Conservation (phyloP, 2,113 vertebrate genomes). For the Aegithalos caudatus region DNA sequence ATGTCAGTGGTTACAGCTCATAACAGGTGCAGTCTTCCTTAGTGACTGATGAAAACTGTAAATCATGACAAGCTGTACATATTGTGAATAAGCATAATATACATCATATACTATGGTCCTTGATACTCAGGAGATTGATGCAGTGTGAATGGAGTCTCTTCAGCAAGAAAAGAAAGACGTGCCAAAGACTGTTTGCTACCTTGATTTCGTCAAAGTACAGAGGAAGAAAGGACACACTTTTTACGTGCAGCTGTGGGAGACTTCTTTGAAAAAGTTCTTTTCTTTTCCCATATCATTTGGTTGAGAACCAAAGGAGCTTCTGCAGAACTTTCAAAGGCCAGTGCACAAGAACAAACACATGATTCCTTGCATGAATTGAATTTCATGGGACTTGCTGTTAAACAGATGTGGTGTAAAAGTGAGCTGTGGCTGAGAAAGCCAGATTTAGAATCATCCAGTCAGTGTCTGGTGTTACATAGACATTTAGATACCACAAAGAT, state of each 20-base stretch:
- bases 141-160: not conserved
- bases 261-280: not conserved
- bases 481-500: not conserved
- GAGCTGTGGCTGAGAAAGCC: not conserved
- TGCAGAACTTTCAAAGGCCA: not conserved
- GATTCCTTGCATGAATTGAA: not conserved
- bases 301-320: not conserved
- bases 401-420: not conserved
- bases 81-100: not conserved
- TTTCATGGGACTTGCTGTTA: not conserved
- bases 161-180: not conserved
- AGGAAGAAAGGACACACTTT: not conserved
- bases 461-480: not conserved
- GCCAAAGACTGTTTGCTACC: not conserved
- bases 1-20: fast-evolving
- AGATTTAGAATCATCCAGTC: not conserved
- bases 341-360: not conserved
- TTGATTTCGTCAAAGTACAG: not conserved
- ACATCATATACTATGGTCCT: not conserved
- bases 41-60: not conserved
- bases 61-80: not conserved
- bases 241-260: not conserved
- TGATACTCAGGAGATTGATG: not conserved
- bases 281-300: not conserved
- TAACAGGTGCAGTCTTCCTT: not conserved